A percentile compares a stretch with the other conserved stretches of the same genome.
These are phyloP conservation scores for Chrysemys picta DNA, from an alignment of 2,113 vertebrate species.

Conservation along the genomic window DNA sequence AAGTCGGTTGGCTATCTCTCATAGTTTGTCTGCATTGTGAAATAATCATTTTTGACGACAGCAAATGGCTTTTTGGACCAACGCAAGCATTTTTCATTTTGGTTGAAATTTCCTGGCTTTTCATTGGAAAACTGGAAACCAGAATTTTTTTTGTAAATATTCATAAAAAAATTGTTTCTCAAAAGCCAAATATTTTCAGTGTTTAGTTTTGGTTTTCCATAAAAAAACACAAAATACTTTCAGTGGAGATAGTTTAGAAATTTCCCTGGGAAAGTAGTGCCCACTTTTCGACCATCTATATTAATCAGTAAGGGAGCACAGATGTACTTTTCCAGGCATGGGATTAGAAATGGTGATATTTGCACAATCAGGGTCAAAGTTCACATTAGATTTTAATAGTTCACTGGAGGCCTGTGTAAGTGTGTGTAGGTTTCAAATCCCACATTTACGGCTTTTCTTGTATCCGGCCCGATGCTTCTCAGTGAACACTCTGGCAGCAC, in stretches of 20 bases:
- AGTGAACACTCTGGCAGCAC: neutral
- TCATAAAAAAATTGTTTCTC: neutral
- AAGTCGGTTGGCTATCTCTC: rapidly evolving
- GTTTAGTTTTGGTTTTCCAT: neutral
- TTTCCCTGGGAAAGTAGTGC: neutral
- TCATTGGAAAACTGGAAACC: neutral
- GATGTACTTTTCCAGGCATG: neutral
- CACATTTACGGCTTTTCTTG: neutral
- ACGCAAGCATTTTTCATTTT: neutral
- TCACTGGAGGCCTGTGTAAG: neutral
- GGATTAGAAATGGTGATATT: neutral
- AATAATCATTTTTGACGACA: neutral
- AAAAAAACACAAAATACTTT: neutral
- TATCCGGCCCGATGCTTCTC: neutral
- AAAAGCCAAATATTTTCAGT: neutral
- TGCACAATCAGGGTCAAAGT: neutral
- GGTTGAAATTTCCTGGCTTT: neutral
- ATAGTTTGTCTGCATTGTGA: neutral
- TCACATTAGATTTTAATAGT: neutral
- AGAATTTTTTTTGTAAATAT: neutral
- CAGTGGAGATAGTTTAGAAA: neutral
- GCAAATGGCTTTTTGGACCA: neutral
- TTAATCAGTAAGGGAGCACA: neutral
- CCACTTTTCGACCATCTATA: neutral
- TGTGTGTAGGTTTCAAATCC: neutral